Evolutionary conservation across 2,113 vertebrate species (phyloP), one percentile per base, ranked within the genome.

Genomic region (Entomyzon cyanotis): DNA sequence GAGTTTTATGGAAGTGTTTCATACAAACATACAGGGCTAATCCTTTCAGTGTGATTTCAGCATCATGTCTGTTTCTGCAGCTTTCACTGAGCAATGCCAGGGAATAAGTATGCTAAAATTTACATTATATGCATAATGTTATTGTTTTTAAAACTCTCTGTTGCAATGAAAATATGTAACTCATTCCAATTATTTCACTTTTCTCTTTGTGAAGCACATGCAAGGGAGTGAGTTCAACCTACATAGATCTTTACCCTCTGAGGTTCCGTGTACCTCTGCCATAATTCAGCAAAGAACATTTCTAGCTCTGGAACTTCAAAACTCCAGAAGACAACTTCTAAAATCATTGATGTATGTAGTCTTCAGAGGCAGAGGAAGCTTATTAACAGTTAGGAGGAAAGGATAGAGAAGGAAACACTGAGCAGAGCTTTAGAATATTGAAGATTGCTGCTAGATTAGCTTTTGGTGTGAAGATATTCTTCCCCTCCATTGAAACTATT

Each of bases 61-160:
- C 7, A 74, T 62, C 20, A 5, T 20, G 27, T 27, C 33, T 70
- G 9, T 62, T 74, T 84, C n/a, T 77, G 10, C 21, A 81, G 15
- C 18, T 46, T 62, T 73, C 42, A 74, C 17, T 42, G 18, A n/a
- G 6, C 47, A 80, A 41, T 23, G 8, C 13, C 10, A 52, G 42
- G 35, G 67, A 73, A 42, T 15, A 65, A n/a, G 4, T 11, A 39
- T 11, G 39, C 11, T 55, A 42, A 96, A 65, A n/a, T 53, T 30
- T 65, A 42, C 15, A 7, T 65, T 64, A 52, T 49, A 6, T 20
- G 5, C 21, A 31, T 31, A 47, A 50, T 0, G 0, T 31, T 44
- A 46, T 12, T 24, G 50, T 68, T 90, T 74, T 42, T 7, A 67
- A 74, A 89, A 70, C 2, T 18, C 24, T 55, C 8, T 42, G 7